Evolutionary conservation across 2,113 vertebrate species (phyloP).

Genomic region (Podocnemis expansa): DNA sequence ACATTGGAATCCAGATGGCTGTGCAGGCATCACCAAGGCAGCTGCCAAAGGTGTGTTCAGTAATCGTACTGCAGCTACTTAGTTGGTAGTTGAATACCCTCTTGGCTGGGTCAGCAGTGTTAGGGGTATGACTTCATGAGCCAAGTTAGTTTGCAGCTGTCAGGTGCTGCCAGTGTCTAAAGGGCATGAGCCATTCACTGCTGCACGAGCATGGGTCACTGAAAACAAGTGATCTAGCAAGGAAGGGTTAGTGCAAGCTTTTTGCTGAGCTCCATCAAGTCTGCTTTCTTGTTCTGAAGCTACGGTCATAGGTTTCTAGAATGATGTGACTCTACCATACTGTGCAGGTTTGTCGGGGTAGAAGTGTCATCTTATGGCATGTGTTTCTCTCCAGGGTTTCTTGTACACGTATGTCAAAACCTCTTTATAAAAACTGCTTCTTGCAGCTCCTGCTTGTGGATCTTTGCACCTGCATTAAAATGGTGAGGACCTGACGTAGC

Average conservation of each 20-base stretch:
- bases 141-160: background rate
- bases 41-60: no score
- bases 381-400: background rate
- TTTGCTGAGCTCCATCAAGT: no score
- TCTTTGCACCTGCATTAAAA: background rate
- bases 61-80: no score
- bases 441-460: background rate
- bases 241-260: background rate
- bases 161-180: background rate
- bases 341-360: background rate
- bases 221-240: background rate
- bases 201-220: background rate
- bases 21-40: no score
- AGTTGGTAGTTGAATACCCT: no score
- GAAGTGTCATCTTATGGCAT: background rate
- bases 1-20: no score
- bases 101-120: no score
- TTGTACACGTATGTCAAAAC: background rate
- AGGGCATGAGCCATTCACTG: background rate
- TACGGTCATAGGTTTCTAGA: background rate
- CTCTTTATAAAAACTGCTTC: constrained; percentile 20
- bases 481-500: background rate
- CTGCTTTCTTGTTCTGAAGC: background rate
- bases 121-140: no score
- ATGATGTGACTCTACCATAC: background rate